A percentile compares a stretch with the other conserved stretches of the same genome.
Conservation (phyloP, 1,140 invertebrate species). For the Bacillus rossius region DNA sequence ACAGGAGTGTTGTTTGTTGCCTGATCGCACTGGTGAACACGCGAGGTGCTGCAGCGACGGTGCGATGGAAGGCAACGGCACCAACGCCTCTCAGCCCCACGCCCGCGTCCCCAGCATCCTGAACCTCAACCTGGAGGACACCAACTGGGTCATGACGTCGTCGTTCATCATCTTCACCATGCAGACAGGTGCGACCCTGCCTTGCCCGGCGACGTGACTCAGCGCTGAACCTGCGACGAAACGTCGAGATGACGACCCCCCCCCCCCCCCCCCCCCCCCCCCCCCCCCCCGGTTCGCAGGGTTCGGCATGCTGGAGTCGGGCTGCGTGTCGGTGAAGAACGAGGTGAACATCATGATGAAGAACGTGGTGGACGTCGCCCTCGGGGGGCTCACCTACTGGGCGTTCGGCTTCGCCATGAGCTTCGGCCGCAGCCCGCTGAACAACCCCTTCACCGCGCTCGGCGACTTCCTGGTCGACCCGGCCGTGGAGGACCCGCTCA, state of each 20-base stretch:
- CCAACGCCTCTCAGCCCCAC: no score
- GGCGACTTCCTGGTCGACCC: conserved; percentile 67
- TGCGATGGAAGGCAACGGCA: no score
- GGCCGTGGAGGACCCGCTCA: conserved; percentile 55
- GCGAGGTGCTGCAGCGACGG: no score
- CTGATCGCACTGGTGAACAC: no score
- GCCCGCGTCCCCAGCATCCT: conserved; percentile 11
- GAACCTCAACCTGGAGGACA: conserved; percentile 59
- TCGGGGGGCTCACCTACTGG: conserved; percentile 93
- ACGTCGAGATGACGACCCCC: no score
- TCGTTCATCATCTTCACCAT: conserved; percentile 96
- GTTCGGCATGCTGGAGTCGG: conserved; percentile 88
- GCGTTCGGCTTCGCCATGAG: conserved; percentile 90
- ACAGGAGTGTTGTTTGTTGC: no score
- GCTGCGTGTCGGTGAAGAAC: conserved; percentile 88
- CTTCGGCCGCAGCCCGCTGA: conserved; percentile 65
- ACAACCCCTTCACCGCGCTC: conserved; percentile 67
- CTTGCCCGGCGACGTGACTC: background rate
- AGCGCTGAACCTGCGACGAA: no score
- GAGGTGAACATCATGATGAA: conserved; percentile 98
- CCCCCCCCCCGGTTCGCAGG: no score
- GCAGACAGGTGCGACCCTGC: conserved; percentile 72
- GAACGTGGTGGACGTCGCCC: conserved; percentile 86
- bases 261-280: no score
- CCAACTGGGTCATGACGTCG: conserved; percentile 88